Base-by-base conservation (phyloP, 2,113 vertebrate genomes). In the Tragulus kanchil region DNA sequence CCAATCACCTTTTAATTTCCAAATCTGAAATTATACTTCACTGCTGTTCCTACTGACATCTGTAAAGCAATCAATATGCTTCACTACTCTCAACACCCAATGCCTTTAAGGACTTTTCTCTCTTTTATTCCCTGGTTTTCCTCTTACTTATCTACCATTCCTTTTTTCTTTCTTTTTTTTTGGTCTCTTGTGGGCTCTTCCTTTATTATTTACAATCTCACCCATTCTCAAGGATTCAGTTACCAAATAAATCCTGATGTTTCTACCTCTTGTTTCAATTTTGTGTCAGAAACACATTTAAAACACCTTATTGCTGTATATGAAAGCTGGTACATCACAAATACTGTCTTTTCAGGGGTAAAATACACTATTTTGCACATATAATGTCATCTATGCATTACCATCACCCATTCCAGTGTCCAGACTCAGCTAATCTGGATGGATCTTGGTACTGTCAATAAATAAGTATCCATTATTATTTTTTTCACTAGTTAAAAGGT, bases 1-100 rank as follows among this genome's bases (percentile, higher is more conserved):
- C 25, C 52, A 83, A 12, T n/a, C 65, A 73, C 45, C 62, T 95
- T 73, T 94, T 84, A 95, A 86, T 94, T 79, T 92, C 10, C n/a
- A 75, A 84, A 85, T 67, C 10, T 87, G 83, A 83, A 78, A 28
- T 75, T 67, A 5, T 69, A 13, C 62, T 77, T 91, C 45, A 45
- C 1, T 58, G 3, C 5, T 48, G 4, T 75, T 79, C 4, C 58
- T 82, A 71, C 64, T 69, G 28, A 71, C 10, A 9, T 73, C 36
- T 36, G 28, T 67, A 82, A 89, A 94, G n/a, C 52, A 82, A 69
- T 14, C 42, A 12, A 6, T 17, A 48, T 45, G 9, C 0, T 7
- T 79, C 45, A 16, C 10, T 3, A 36, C 2, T 50, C 10, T 28
- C 23, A 75, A 26, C 0, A 31, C 12, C 7, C 36, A 36, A 36